Evolutionary conservation across 2,888 invertebrate genomes (phyloP), one percentile per base, ranked within the genome.

Genomic region (Neoaliturus tenellus): DNA sequence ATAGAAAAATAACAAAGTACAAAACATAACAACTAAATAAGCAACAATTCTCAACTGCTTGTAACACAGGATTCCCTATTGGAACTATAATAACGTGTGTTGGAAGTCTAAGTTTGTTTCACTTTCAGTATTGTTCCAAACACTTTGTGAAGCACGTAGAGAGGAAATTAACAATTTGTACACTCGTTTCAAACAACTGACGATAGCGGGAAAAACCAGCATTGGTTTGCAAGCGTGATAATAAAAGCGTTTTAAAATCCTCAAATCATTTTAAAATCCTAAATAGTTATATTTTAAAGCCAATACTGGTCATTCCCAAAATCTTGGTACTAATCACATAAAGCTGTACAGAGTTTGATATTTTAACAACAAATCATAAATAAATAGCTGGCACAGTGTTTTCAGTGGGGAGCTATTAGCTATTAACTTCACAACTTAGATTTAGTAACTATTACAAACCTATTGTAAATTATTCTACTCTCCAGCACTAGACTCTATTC

Each of bases 301-400:
- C 62, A 20, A 12, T 44, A 28, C 44, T 44, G 12, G 12, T 44
- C 73, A n/a, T 75, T 69, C 23, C 20, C 73, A 12, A 23, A 28
- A 23, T 69, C 35, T 14, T 71, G 31, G 39, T 31, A 67, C 35
- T 67, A 28, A 62, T 62, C 62, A 69, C 23, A 69, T 35, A 8
- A 69, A 69, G 69, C 69, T 69, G 69, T 69, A 69, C 69, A 69
- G 39, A 35, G 69, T 69, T 69, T 12, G 23, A 69, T 69, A 69
- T 69, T 69, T 69, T 14, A 69, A 69, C 69, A 69, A 41, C 44
- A 44, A 44, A 75, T 75, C 41, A 20, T 71, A 71, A 25, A 75
- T 44, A 44, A 75, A 44, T 44, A 75, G 73, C 41, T 44, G 73
- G 48, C 73, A 75, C 44, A 75, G 44, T 75, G 73, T 44, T 71